Conservation (phyloP, 1,140 invertebrate genomes). For the Zaprionus gabonicus region DNA sequence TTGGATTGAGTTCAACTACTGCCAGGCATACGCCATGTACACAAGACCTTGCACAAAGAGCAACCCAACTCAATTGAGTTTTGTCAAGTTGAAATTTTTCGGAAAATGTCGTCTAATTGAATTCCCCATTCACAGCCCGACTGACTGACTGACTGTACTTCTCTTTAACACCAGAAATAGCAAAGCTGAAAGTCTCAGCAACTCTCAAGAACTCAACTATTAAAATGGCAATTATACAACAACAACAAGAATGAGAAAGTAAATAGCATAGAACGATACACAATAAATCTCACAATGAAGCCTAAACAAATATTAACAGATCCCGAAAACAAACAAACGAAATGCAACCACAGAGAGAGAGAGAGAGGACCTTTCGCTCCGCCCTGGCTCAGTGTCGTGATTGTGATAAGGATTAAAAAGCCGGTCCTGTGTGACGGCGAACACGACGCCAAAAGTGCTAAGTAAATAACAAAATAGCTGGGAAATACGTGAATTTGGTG, state of each 20-base stretch:
- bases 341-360: conserved; percentile 17
- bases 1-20: conserved; percentile 66
- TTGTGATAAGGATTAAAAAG: conserved; percentile 77
- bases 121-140: conserved; percentile 21
- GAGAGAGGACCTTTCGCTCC: not conserved
- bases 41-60: conserved; percentile 22
- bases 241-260: conserved; percentile 36
- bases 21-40: not conserved
- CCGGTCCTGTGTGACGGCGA: conserved; percentile 40
- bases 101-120: conserved; percentile 46
- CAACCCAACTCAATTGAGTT: conserved; percentile 55
- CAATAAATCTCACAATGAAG: conserved; percentile 52
- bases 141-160: not conserved
- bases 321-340: conserved; percentile 58
- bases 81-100: conserved; percentile 16
- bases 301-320: conserved; percentile 80
- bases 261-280: conserved; percentile 15
- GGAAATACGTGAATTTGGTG: conserved; percentile 54
- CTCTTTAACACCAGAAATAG: conserved; percentile 30
- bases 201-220: conserved; percentile 46
- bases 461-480: conserved; percentile 66
- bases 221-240: conserved; percentile 74
- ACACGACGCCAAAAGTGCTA: conserved; percentile 71
- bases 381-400: conserved; percentile 19
- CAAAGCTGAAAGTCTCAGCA: conserved; percentile 46